Conservation (phyloP, 2,113 vertebrate species). For the Oncorhynchus nerka region DNA sequence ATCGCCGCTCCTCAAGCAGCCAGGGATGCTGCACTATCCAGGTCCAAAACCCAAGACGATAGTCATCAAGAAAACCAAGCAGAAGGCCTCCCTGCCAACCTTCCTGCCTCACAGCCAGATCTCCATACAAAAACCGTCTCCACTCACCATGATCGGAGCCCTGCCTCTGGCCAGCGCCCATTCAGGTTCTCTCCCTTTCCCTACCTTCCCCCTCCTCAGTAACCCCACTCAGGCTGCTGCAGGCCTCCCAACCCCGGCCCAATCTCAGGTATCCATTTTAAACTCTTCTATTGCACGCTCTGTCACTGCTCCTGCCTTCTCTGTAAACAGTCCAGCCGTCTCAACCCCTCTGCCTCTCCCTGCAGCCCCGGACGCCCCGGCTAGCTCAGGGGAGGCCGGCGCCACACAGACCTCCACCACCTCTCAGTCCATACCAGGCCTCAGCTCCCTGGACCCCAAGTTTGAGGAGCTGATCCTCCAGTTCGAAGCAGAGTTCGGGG, state of each 20-base stretch:
- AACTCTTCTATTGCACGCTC: constrained; percentile 59
- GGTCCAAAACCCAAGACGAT: constrained; percentile 84
- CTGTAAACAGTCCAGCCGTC: constrained; percentile 49
- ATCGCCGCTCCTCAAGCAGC: constrained; percentile 74
- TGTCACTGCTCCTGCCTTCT: constrained; percentile 43
- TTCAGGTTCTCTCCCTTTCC: constrained; percentile 52
- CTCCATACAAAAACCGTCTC: constrained; percentile 74
- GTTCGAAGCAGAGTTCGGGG: constrained; percentile 94
- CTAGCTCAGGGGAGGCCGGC: constrained; percentile 55
- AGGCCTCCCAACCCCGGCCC: constrained; percentile 73
- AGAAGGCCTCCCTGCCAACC: constrained; percentile 84
- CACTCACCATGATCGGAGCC: constrained; percentile 54
- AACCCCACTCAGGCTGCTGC: constrained; percentile 61
- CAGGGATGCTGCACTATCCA: constrained; percentile 52
- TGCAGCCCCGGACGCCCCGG: constrained; percentile 28
- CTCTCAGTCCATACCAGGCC: constrained; percentile 52
- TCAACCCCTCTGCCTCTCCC: constrained; percentile 32
- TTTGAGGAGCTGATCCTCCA: constrained; percentile 93
- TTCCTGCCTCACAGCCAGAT: constrained; percentile 88
- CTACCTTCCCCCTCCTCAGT: constrained; percentile 33
- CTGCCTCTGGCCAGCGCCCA: constrained; percentile 47
- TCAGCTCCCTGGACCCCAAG: constrained; percentile 84
- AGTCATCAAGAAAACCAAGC: constrained; percentile 88
- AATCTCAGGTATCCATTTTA: constrained; percentile 90
- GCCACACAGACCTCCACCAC: constrained; percentile 60